Conservation (phyloP, 2,888 invertebrate genomes). For the Hyalella azteca region DNA sequence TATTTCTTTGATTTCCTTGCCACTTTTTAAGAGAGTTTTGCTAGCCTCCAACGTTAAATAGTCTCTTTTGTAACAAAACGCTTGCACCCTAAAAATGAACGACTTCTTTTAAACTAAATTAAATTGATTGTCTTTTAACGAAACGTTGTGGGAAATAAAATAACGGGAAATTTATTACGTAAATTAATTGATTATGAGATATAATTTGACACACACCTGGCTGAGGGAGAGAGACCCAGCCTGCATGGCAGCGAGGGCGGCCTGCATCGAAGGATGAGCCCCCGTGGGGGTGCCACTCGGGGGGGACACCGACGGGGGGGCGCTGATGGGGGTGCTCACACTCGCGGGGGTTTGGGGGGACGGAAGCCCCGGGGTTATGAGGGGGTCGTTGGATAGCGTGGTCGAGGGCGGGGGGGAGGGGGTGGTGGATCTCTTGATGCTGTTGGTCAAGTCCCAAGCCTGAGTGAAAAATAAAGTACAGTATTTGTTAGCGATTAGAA, state of each 20-base stretch:
- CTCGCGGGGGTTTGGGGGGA: slow-evolving; percentile 47
- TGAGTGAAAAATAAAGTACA: slow-evolving; percentile 14
- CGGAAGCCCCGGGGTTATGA: slow-evolving; percentile 37
- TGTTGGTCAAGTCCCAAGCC: slow-evolving; percentile 51
- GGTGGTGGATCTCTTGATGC: slow-evolving; percentile 48
- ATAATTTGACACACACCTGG: slow-evolving; percentile 62
- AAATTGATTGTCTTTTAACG: no score
- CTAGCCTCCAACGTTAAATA: no score
- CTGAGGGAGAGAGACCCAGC: slow-evolving; percentile 65
- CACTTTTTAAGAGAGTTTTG: no score
- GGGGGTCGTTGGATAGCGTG: slow-evolving; percentile 39
- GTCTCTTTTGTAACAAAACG: no score
- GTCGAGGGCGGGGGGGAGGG: slow-evolving; percentile 54
- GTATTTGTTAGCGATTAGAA: no score
- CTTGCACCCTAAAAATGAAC: no score
- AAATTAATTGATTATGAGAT: no score
- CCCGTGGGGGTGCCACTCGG: slow-evolving; percentile 58
- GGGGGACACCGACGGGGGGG: slow-evolving; percentile 50
- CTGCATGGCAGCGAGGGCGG: slow-evolving; percentile 65
- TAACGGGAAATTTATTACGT: no score
- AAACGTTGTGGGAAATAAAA: no score
- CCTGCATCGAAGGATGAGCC: slow-evolving; percentile 64
- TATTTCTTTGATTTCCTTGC: no score
- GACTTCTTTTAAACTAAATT: no score
- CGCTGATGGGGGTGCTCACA: slow-evolving; percentile 40